Percentiles rank a stretch among this genome's conserved stretches.
Conservation (phyloP, 2,888 invertebrate genomes). For the Macaria liturata region DNA sequence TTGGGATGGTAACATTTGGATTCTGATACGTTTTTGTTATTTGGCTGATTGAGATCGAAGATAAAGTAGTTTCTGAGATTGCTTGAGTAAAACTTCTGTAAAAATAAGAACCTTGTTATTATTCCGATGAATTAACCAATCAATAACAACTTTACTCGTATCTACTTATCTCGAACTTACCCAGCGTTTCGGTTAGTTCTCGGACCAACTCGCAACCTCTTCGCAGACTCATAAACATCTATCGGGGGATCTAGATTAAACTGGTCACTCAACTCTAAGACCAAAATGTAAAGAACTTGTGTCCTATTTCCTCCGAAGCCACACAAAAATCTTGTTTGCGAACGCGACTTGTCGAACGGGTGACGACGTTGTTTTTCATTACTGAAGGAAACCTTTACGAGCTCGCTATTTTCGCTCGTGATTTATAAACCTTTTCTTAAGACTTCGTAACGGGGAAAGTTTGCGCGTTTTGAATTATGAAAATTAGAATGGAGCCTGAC, state of each 20-base stretch:
- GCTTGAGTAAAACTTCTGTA: too few relatives aligned
- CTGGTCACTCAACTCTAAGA: slow-evolving; percentile 12
- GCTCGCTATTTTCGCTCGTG: slow-evolving; percentile 46
- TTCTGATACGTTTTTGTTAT: slow-evolving; percentile 2
- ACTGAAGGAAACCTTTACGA: slow-evolving; percentile 41
- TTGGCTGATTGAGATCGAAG: not conserved
- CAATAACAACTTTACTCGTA: too few relatives aligned
- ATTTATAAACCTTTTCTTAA: slow-evolving; percentile 59
- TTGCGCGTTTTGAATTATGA: slow-evolving; percentile 53
- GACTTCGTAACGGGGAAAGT: slow-evolving; percentile 50
- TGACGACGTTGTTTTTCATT: slow-evolving; percentile 64
- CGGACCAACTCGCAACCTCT: too few relatives aligned
- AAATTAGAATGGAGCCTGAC: slow-evolving; percentile 46
- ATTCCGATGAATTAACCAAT: too few relatives aligned
- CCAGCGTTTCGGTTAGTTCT: too few relatives aligned
- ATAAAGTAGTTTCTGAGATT: not conserved
- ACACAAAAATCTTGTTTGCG: slow-evolving; percentile 18
- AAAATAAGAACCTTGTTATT: too few relatives aligned
- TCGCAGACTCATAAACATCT: too few relatives aligned
- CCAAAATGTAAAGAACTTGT: slow-evolving; percentile 6
- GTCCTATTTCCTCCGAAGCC: slow-evolving; percentile 15
- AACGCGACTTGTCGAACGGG: slow-evolving; percentile 45
- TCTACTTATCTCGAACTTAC: too few relatives aligned
- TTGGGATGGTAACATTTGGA: not conserved
- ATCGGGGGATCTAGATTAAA: too few relatives aligned